phyloP scores from a whole-genome alignment of 2,113 vertebrate genomes.

The Anarhynchus alexandrinus region DNA sequence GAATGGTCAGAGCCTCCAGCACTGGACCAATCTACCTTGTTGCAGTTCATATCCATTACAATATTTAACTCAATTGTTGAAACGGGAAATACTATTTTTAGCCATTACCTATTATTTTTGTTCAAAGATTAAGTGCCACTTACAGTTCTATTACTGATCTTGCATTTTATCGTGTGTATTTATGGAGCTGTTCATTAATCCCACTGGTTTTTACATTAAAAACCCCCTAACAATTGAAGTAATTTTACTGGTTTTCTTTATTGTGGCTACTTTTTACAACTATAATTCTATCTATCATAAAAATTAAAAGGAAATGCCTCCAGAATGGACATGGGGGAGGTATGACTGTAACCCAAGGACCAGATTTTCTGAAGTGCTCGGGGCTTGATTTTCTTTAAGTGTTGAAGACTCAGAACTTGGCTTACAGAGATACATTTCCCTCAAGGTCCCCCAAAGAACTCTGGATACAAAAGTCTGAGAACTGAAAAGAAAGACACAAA shows the following conservation, averaged over 20 bases:
- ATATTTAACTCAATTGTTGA: not conserved
- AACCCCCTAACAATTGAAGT: not conserved
- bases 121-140: not conserved
- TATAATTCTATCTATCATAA: not conserved
- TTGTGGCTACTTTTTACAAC: not conserved
- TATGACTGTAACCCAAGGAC: not conserved
- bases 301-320: not conserved
- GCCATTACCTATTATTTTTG: not conserved
- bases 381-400: not conserved
- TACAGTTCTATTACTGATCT: not conserved
- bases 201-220: not conserved
- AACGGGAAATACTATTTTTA: constrained; percentile 8
- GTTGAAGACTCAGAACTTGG: not conserved
- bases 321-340: not conserved
- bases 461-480: not conserved
- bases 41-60: not conserved
- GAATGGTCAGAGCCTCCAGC: not conserved
- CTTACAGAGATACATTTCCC: not conserved
- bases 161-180: not conserved
- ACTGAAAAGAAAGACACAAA: not conserved
- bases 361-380: not conserved
- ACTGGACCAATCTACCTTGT: not conserved
- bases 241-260: not conserved
- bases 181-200: not conserved
- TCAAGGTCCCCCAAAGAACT: not conserved